Evolutionary conservation across 2,888 invertebrate species (phyloP).

Genomic region (Trissoscelio sp.): DNA sequence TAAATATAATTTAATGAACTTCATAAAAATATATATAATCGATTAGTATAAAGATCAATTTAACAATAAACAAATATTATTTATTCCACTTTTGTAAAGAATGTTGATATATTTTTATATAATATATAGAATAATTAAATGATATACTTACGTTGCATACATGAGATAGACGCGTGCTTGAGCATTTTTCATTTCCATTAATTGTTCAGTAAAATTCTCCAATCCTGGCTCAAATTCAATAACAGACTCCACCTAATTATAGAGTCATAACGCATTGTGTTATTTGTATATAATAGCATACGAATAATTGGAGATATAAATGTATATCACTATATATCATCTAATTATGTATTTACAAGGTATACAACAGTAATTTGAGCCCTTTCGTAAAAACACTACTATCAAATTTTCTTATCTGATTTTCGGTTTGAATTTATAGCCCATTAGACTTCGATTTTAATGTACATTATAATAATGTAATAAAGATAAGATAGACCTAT

Average conservation of each 20-base stretch:
- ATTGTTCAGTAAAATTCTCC: conserved; percentile 91
- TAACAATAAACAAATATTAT: too few species aligned
- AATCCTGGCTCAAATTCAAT: conserved; percentile 96
- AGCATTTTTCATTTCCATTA: conserved; percentile 91
- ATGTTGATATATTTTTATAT: too few species aligned
- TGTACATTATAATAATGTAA: conserved; percentile 16
- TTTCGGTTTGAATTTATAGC: conserved; percentile 5
- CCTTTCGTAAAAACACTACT: neutral
- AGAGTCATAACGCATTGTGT: neutral
- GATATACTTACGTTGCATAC: conserved; percentile 92
- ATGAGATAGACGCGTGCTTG: conserved; percentile 96
- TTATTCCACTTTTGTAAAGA: too few species aligned
- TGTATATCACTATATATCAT: neutral
- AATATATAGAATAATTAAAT: neutral
- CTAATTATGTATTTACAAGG: conserved; percentile 9
- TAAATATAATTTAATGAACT: too few species aligned
- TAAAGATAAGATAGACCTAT: conserved; percentile 7
- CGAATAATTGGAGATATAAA: neutral
- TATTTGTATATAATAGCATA: neutral
- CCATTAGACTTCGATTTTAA: conserved; percentile 18
- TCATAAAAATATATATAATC: too few species aligned
- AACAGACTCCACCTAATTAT: conserved; percentile 91
- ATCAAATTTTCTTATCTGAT: conserved; percentile 15
- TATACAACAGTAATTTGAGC: neutral
- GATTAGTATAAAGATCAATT: too few species aligned